These are phyloP conservation scores for Tortrix viridana DNA, from an alignment of 2,888 invertebrate genomes.

Conservation along the genomic window DNA sequence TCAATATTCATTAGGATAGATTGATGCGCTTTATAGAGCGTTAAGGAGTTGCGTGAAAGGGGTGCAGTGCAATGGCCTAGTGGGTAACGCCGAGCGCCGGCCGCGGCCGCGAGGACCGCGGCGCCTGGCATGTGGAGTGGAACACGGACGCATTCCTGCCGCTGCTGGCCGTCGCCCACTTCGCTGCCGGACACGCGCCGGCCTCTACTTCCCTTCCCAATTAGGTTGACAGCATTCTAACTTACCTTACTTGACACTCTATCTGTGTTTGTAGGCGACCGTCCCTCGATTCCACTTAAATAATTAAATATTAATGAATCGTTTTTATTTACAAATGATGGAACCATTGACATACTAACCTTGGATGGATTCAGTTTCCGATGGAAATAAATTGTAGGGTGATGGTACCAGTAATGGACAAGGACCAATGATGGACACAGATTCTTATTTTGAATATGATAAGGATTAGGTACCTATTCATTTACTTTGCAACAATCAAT, in stretches of 20 bases:
- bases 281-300: slow-evolving; percentile 31
- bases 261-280: slow-evolving; percentile 35
- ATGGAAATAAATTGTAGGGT: slow-evolving; percentile 3
- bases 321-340: slow-evolving; percentile 15
- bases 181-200: slow-evolving; percentile 68
- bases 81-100: slow-evolving; percentile 54
- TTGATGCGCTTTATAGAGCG: slow-evolving; percentile 80
- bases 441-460: too few species aligned
- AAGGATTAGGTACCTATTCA: too few species aligned
- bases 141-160: slow-evolving; percentile 73
- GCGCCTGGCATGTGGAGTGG: slow-evolving; percentile 58
- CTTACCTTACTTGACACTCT: slow-evolving; percentile 31
- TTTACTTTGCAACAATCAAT: too few species aligned
- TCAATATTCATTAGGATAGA: slow-evolving; percentile 70
- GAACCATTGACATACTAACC: slow-evolving; percentile 33
- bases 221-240: slow-evolving; percentile 40
- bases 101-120: slow-evolving; percentile 39
- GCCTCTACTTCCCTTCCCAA: slow-evolving; percentile 64
- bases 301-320: slow-evolving; percentile 34
- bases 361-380: slow-evolving; percentile 17
- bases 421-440: too few species aligned
- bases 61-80: slow-evolving; percentile 81
- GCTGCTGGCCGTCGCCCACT: slow-evolving; percentile 68
- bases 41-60: slow-evolving; percentile 77
- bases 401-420: too few species aligned